These are phyloP conservation scores for Jaculus jaculus DNA, from an alignment of 2,113 vertebrate genomes.

Conservation along the genomic window DNA sequence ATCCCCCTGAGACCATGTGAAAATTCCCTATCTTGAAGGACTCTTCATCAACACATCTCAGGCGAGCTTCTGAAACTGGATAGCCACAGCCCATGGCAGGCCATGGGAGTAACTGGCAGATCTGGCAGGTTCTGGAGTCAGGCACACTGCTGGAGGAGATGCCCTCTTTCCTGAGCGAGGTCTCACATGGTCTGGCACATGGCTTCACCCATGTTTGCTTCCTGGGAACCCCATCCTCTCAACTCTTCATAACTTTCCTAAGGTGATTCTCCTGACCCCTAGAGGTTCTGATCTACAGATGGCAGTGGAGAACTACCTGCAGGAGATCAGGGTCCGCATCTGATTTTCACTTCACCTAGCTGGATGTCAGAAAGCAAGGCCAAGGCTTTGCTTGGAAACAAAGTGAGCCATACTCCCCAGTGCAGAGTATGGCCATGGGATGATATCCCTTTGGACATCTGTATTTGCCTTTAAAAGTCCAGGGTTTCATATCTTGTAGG, in stretches of 20 bases:
- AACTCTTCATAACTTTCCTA: background rate
- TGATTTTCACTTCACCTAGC: background rate
- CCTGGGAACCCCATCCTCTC: background rate
- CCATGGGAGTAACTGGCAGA: background rate
- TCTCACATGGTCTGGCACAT: background rate
- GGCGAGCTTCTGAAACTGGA: background rate
- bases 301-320: background rate
- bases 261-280: background rate
- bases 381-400: background rate
- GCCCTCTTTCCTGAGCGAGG: no score
- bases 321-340: background rate
- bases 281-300: background rate
- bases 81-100: no score
- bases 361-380: background rate
- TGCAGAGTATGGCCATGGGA: background rate
- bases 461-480: background rate
- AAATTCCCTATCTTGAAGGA: background rate
- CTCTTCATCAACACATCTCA: background rate
- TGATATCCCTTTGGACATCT: background rate
- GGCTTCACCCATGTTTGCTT: background rate
- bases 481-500: background rate
- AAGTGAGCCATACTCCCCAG: background rate
- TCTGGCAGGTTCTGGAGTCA: background rate
- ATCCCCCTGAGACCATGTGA: background rate
- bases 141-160: background rate